Evolutionary conservation across 2,888 invertebrate species (phyloP).

Genomic region (Pheosia gnoma): DNA sequence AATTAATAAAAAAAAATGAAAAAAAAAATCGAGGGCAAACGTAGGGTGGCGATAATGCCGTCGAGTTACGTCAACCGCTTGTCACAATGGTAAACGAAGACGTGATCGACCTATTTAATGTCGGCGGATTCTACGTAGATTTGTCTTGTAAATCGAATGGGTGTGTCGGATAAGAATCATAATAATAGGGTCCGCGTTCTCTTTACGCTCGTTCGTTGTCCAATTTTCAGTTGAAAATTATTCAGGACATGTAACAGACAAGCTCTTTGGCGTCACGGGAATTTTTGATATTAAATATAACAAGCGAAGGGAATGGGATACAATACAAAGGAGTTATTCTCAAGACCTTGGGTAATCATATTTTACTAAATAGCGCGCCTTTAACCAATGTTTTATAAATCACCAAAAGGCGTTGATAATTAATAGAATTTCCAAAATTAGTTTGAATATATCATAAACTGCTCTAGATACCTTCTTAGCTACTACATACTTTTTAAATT

Average conservation of each 20-base stretch:
- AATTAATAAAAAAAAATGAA: conserved; percentile 65
- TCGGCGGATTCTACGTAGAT: conserved; percentile 48
- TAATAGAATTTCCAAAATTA: no score
- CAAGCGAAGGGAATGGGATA: not conserved
- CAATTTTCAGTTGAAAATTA: conserved; percentile 32
- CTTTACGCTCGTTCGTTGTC: conserved; percentile 25
- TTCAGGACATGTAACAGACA: conserved; percentile 1
- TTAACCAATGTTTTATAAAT: no score
- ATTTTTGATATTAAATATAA: not conserved
- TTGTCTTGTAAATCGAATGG: conserved; percentile 59
- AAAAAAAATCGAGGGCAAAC: conserved; percentile 60
- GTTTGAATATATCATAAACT: no score
- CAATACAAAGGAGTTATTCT: conserved; percentile 11
- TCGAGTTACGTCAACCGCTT: conserved; percentile 64
- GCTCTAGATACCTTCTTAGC: no score
- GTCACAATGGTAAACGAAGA: conserved; percentile 69
- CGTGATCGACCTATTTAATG: conserved; percentile 72
- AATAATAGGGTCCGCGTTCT: conserved; percentile 45
- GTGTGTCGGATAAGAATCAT: conserved; percentile 50
- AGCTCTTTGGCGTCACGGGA: not conserved
- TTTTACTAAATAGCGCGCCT: no score
- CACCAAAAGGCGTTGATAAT: no score
- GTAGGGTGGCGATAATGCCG: conserved; percentile 66
- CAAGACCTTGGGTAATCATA: not conserved
- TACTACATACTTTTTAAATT: no score